Conservation (phyloP, 2,888 invertebrate species). For the Xiphydria camelus region DNA sequence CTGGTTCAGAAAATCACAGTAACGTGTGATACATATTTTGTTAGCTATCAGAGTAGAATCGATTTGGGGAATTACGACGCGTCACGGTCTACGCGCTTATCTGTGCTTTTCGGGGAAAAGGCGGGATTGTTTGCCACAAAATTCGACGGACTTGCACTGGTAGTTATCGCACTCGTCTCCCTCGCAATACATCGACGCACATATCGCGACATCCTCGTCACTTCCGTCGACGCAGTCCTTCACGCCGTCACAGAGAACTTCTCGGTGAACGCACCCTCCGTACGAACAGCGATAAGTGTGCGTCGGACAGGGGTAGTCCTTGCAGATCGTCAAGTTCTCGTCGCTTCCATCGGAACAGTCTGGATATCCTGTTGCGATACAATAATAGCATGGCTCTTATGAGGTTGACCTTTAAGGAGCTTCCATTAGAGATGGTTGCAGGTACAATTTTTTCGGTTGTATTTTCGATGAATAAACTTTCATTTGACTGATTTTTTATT, state of each 20-base stretch:
- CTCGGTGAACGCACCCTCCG: constrained; percentile 39
- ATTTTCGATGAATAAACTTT: too few relatives aligned
- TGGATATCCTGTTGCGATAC: constrained; percentile 26
- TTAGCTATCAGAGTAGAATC: too few relatives aligned
- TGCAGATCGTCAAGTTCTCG: constrained; percentile 31
- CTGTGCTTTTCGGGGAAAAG: too few relatives aligned
- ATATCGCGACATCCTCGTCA: constrained; percentile 31
- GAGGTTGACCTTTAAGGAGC: too few relatives aligned
- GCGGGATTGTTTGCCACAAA: background rate
- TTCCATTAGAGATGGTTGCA: too few relatives aligned
- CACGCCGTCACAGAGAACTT: constrained; percentile 38
- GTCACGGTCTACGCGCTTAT: too few relatives aligned
- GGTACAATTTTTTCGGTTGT: too few relatives aligned
- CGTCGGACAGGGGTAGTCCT: constrained; percentile 34
- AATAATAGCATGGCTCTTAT: too few relatives aligned
- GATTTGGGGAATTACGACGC: too few relatives aligned
- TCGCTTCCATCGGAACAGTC: constrained; percentile 42
- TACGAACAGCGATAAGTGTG: constrained; percentile 35
- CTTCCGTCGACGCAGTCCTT: constrained; percentile 42
- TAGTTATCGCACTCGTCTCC: constrained; percentile 25
- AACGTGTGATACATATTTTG: too few relatives aligned
- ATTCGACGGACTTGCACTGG: constrained; percentile 33
- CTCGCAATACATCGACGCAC: constrained; percentile 29
- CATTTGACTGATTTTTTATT: too few relatives aligned
- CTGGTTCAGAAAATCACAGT: too few relatives aligned